Evolutionary conservation across 1,140 invertebrate genomes (phyloP), one percentile per base, ranked within the genome.

Genomic region (Drosophila littoralis): DNA sequence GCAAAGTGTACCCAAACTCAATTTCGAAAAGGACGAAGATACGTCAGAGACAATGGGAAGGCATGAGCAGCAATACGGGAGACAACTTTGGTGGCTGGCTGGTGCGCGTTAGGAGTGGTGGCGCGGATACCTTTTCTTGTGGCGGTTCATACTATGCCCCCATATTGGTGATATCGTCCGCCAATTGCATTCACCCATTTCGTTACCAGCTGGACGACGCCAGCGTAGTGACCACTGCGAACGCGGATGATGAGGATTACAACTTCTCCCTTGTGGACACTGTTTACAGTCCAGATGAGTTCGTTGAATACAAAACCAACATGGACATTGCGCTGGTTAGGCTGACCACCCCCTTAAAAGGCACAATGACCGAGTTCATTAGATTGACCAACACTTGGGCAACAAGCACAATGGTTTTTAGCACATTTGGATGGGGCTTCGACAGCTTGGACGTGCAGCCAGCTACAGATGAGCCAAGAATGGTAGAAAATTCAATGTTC

Each of bases 61-160:
- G 77, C 8, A 42, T 51, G 17, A 2, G 7, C 1, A 12, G 33
- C 0, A 73, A 55, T 38, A 67, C 68, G 9, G 74, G 67, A 0
- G 1, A 22, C 0, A 72, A 68, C 12, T 58, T 59, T 17, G 77
- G 74, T n/a, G 77, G 77, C 12, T 79, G 77, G 74, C 52, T 79
- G 8, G 28, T 77, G 7, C 57, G 43, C 22, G 45, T 75, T 6
- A 45, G 13, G 0, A 55, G 75, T 36, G 35, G 17, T 7, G 66
- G 55, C 7, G 35, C 17, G 1, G 8, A 38, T 2, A 17, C 12
- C 9, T 35, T 61, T 10, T 46, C 60, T 17, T 79, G 69, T n/a
- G 61, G 74, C 33, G 77, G 68, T 12, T 15, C 69, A 6, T 79
- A 77, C 43, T 68, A 45, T 17, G n/a, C 72, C 0, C 63, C 72